These are phyloP conservation scores for Polydrusus pterygomalis DNA, from an alignment of 2,888 invertebrate genomes.

Conservation along the genomic window DNA sequence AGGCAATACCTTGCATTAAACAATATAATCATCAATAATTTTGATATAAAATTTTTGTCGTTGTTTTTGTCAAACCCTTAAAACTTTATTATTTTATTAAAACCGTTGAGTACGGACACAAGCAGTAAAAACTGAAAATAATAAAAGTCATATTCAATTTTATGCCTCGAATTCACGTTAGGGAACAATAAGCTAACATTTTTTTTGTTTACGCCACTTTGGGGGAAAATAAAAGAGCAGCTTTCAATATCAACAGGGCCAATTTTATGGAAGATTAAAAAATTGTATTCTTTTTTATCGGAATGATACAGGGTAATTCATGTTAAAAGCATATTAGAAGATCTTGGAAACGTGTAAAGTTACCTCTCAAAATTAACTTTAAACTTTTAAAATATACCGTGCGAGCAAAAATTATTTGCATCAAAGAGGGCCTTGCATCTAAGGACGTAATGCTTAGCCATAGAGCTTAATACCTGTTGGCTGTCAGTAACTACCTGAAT, in stretches of 20 bases:
- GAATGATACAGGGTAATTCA: background rate
- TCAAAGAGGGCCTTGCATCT: too few species aligned
- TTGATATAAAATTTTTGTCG: too few species aligned
- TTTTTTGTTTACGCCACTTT: background rate
- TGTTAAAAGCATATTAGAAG: too few species aligned
- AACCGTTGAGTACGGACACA: background rate
- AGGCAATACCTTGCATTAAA: too few species aligned
- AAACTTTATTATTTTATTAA: slow-evolving; percentile 11
- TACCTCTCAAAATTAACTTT: too few species aligned
- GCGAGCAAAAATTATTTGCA: too few species aligned
- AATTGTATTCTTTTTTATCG: background rate
- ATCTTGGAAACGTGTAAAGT: too few species aligned
- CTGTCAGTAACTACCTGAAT: too few species aligned
- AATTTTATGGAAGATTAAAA: slow-evolving; percentile 6
- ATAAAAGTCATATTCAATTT: slow-evolving; percentile 8
- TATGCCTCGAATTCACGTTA: background rate
- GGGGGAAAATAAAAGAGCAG: background rate
- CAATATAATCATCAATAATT: too few species aligned
- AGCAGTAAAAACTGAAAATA: slow-evolving; percentile 12
- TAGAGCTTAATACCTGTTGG: too few species aligned
- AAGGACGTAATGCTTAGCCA: too few species aligned
- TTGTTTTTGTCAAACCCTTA: background rate
- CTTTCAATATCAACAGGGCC: background rate
- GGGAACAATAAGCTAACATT: slow-evolving; percentile 1
- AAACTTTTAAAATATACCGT: too few species aligned